Base-by-base conservation (phyloP, 2,113 vertebrate genomes). In the Strigops habroptila region DNA sequence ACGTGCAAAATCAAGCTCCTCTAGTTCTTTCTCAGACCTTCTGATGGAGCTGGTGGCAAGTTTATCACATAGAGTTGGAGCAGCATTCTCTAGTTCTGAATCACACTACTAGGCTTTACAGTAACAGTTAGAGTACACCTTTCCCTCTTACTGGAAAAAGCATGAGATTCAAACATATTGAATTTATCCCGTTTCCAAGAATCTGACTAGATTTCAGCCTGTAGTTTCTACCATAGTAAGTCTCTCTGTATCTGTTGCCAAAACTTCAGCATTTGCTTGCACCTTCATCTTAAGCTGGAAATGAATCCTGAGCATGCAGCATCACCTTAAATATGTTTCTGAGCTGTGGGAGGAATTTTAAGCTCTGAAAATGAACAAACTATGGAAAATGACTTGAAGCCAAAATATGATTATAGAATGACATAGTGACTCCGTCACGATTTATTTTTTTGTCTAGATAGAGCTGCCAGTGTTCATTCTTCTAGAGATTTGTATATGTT, bases 311-410 rank as follows among this genome's bases (percentile, higher is more conserved):
- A 82, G 52, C 64, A 49, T 44, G 31, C 80, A 88, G 52, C 57
- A 86, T 90, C 90, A 86, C 65, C 85, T 94, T 91, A 96, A 97
- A 91, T 91, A 65, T 88, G 23, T 90, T 93, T 84, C 88, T 73
- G 88, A 89, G 28, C 41, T 82, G 95, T 96, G 67, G 95, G 95
- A 95, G 86, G 95, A 96, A 96, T 96, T 78, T 91, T 62, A 86
- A 96, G 55, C 81, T 52, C 80, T 93, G 93, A 86, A 96, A 94
- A 90, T 76, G 83, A 96, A 63, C 52, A 68, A 94, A 60, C 37
- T 67, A 94, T 0, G 6, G 64, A 95, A 96, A 88, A 79, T 46
- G 5, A 92, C 44, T 92, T 31, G 52, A 91, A 93, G 86, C 86
- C 88, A 96, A 95, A 82, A 81, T 62, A 65, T 30, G 57, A 91